These are phyloP conservation scores for Aulostomus chinensis DNA, from an alignment of 2,797 vertebrate genomes.

Conservation along the genomic window DNA sequence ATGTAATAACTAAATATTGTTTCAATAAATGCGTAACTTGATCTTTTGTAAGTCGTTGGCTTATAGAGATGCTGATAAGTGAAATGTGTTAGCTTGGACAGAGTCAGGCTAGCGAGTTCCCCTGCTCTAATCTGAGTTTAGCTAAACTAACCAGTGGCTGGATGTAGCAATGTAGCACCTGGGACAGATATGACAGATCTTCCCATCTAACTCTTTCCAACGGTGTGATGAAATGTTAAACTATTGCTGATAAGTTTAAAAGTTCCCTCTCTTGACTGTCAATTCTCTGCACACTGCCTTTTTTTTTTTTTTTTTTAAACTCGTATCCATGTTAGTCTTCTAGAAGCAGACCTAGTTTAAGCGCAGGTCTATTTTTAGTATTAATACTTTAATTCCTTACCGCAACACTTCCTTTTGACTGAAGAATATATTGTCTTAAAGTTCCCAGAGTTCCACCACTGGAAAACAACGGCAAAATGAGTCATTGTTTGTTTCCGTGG, in stretches of 20 bases:
- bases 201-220: not conserved
- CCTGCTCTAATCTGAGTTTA: not conserved
- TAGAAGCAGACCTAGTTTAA: slow-evolving; percentile 23
- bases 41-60: too few relatives aligned
- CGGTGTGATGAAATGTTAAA: too few relatives aligned
- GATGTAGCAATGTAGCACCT: not conserved
- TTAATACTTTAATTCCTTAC: too few relatives aligned
- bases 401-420: not conserved
- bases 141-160: slow-evolving; percentile 9
- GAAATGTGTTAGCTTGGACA: too few relatives aligned
- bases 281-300: too few relatives aligned
- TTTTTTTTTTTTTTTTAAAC: too few relatives aligned
- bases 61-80: too few relatives aligned
- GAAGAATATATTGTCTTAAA: slow-evolving; percentile 5
- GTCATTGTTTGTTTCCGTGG: slow-evolving; percentile 28
- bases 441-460: not conserved
- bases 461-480: slow-evolving; percentile 1
- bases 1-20: too few relatives aligned
- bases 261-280: too few relatives aligned
- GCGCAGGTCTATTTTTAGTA: too few relatives aligned
- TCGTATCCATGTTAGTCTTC: slow-evolving; percentile 1
- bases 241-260: too few relatives aligned
- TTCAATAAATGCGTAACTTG: too few relatives aligned
- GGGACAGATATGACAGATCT: not conserved
- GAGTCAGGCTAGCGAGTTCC: not conserved